These are phyloP conservation scores for Heptranchias perlo DNA, from an alignment of 2,113 vertebrate genomes.

Conservation along the genomic window DNA sequence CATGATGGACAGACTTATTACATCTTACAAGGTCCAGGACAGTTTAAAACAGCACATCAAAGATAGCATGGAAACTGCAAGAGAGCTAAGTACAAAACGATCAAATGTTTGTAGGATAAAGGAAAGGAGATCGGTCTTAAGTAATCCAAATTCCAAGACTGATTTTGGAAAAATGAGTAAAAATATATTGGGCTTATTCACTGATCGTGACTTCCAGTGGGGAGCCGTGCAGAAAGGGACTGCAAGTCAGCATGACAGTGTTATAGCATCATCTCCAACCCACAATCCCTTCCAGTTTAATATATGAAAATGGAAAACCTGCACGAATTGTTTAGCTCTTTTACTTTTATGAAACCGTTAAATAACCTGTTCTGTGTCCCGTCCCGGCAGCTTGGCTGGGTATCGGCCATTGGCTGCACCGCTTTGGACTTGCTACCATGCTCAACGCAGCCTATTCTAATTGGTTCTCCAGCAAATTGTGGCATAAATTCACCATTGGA, in stretches of 20 bases:
- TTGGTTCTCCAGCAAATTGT: neutral
- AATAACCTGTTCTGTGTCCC: neutral
- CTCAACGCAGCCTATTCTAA: neutral
- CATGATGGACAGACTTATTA: constrained; percentile 21
- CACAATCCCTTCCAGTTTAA: neutral
- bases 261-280: neutral
- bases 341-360: neutral
- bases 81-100: neutral
- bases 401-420: neutral
- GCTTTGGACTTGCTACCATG: neutral
- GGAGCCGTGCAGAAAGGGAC: neutral
- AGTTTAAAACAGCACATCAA: neutral
- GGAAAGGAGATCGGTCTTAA: too few species aligned
- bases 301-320: neutral
- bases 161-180: neutral
- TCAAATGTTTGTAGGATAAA: neutral
- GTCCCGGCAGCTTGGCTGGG: neutral
- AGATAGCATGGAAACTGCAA: neutral
- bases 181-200: neutral
- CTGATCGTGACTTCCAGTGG: neutral
- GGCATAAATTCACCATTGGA: neutral
- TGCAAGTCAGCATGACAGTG: neutral
- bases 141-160: neutral
- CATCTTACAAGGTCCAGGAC: neutral
- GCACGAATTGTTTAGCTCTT: neutral